Base-by-base conservation (phyloP, 2,888 invertebrate genomes). In the Ectropis crepuscularia region DNA sequence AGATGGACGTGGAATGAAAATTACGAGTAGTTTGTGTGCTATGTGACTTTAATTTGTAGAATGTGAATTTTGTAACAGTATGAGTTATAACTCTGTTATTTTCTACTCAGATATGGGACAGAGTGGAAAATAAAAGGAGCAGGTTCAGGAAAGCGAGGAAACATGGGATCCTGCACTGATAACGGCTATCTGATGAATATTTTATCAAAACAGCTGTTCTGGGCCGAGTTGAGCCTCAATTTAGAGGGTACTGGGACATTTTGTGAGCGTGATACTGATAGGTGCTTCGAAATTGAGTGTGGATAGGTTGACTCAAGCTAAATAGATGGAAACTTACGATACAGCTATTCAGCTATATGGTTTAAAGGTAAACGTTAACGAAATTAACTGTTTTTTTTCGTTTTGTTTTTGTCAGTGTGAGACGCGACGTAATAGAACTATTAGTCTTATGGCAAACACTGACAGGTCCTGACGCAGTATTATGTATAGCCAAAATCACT, bases 151-250 rank as follows among this genome's bases (percentile, higher is more conserved):
- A 12, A 46, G 57, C 43, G 63, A 45, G 50, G 39, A 54, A 57
- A 53, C 61, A 53, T 51, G 51, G 42, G 28, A 62, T 51, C 12
- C 37, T 51, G 51, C 43, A 45, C 45, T 57, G 61, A 53, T 62
- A 51, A 47, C 61, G 50, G 28, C 11, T 43, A 57, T 62, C 61
- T 45, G 57, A 62, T 62, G 57, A 55, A 55, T 61, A 61, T 61
- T 43, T 61, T 49, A 55, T 49, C 11, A 41, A 16, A 61, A 55
- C 50, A 16, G 55, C 43, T 61, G 55, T 50, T 45, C 37, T 36
- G 43, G 54, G 49, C 39, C 46, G 6, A 11, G 16, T 47, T 6
- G 55, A 28, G 55, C 39, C 9, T 38, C 39, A 39, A 46, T 55
- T 55, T 39, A 55, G 46, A 47, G 28, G 47, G 55, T 39, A 38